These are phyloP conservation scores for Brachionus rubens DNA, from an alignment of 1,140 invertebrate species.

Conservation along the genomic window DNA sequence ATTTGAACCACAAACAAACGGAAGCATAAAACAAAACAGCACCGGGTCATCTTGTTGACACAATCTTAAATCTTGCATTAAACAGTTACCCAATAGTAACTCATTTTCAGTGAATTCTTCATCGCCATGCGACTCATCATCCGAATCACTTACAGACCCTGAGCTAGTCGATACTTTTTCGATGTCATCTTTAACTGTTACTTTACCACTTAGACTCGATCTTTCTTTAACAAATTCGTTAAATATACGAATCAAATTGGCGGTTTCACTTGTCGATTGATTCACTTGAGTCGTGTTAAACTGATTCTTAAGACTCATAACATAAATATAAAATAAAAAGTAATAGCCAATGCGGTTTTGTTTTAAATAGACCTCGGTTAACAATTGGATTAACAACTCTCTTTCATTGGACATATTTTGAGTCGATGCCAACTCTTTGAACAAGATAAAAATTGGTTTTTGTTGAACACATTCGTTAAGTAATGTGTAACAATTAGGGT, in stretches of 20 bases:
- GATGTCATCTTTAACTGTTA: not conserved
- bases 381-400: not conserved
- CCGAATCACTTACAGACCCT: not conserved
- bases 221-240: conserved; percentile 23
- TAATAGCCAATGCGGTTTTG: conserved; percentile 28
- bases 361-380: conserved; percentile 26
- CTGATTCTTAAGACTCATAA: not conserved
- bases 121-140: not conserved
- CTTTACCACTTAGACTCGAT: not conserved
- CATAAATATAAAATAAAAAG: conserved; percentile 37
- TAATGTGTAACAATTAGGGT: not conserved
- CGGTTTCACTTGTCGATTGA: not conserved
- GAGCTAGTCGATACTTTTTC: not conserved
- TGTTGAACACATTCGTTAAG: not conserved
- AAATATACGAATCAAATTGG: not conserved
- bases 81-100: not conserved
- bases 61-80: conserved; percentile 36
- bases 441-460: conserved; percentile 20
- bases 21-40: conserved; percentile 33
- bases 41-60: conserved; percentile 28
- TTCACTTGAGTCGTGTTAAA: not conserved
- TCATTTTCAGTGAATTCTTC: conserved; percentile 20
- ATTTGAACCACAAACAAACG: conserved; percentile 22
- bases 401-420: conserved; percentile 22
- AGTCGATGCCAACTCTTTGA: not conserved